phyloP scores from a whole-genome alignment of 1,140 invertebrate genomes.

The Zaprionus kolodkinae region DNA sequence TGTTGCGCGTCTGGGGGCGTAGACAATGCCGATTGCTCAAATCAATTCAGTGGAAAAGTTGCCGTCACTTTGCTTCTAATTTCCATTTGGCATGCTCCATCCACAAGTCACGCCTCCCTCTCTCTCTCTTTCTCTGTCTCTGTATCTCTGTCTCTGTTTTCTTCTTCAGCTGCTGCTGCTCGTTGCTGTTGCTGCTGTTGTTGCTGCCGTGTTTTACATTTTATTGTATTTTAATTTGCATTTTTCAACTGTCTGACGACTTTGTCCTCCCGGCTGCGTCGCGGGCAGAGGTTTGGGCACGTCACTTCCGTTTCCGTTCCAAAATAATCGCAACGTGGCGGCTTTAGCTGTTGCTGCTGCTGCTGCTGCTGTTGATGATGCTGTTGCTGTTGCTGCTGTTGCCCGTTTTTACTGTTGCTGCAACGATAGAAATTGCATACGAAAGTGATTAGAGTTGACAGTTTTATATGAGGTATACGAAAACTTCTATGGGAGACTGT shows the following conservation, averaged over 20 bases:
- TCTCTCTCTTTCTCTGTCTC: background rate
- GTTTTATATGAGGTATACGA: background rate
- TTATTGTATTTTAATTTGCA: slow-evolving; percentile 81
- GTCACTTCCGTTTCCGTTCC: slow-evolving; percentile 71
- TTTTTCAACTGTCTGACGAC: slow-evolving; percentile 70
- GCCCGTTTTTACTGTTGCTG: slow-evolving; percentile 15
- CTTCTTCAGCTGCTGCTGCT: slow-evolving; percentile 12
- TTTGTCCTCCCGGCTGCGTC: slow-evolving; percentile 11
- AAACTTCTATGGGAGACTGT: background rate
- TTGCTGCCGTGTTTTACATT: slow-evolving; percentile 68
- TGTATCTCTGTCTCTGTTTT: slow-evolving; percentile 14
- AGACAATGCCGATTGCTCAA: slow-evolving; percentile 53
- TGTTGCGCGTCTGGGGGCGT: slow-evolving; percentile 15
- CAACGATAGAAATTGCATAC: slow-evolving; percentile 22
- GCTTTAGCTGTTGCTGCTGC: slow-evolving; percentile 14
- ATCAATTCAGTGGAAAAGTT: slow-evolving; percentile 82
- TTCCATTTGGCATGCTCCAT: slow-evolving; percentile 49
- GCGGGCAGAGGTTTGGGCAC: slow-evolving; percentile 12
- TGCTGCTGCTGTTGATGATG: slow-evolving; percentile 27
- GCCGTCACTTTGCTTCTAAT: slow-evolving; percentile 59
- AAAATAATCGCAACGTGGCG: slow-evolving; percentile 26
- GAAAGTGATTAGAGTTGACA: slow-evolving; percentile 15
- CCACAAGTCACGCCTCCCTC: slow-evolving; percentile 12
- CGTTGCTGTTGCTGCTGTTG: slow-evolving; percentile 11
- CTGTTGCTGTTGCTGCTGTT: slow-evolving; percentile 19